Conservation (phyloP, 2,113 vertebrate genomes). For the Limanda limanda region DNA sequence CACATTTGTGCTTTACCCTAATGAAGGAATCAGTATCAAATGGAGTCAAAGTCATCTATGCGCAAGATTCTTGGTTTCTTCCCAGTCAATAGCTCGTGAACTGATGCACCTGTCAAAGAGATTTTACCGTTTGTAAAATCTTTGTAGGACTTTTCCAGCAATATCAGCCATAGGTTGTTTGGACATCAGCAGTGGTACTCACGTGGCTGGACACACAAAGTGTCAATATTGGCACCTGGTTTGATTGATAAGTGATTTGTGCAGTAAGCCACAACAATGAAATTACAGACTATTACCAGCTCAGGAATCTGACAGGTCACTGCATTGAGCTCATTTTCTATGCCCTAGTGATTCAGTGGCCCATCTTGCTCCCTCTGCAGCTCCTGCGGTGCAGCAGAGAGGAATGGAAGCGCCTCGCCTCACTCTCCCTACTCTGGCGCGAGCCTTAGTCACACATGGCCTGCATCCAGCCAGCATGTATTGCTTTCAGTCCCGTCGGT, state of each 20-base stretch:
- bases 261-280: neutral
- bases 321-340: slow-evolving; percentile 1
- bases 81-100: neutral
- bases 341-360: neutral
- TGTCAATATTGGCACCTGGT: neutral
- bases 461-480: slow-evolving; percentile 67
- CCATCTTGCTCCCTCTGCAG: slow-evolving; percentile 1
- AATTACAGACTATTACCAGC: neutral
- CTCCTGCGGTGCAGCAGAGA: neutral
- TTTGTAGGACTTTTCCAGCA: neutral
- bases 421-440: slow-evolving; percentile 50
- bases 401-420: slow-evolving; percentile 31
- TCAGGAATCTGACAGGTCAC: neutral
- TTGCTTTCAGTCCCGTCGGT: slow-evolving; percentile 66
- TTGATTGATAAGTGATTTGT: neutral
- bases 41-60: neutral
- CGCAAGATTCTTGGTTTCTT: neutral
- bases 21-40: too few species aligned
- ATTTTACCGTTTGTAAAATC: neutral
- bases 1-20: too few species aligned
- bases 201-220: too few species aligned
- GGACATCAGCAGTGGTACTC: neutral
- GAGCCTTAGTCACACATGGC: slow-evolving; percentile 82
- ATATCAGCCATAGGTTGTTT: neutral
- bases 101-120: neutral